phyloP scores from a whole-genome alignment of 2,888 invertebrate species.

The Gastrophysa polygoni region DNA sequence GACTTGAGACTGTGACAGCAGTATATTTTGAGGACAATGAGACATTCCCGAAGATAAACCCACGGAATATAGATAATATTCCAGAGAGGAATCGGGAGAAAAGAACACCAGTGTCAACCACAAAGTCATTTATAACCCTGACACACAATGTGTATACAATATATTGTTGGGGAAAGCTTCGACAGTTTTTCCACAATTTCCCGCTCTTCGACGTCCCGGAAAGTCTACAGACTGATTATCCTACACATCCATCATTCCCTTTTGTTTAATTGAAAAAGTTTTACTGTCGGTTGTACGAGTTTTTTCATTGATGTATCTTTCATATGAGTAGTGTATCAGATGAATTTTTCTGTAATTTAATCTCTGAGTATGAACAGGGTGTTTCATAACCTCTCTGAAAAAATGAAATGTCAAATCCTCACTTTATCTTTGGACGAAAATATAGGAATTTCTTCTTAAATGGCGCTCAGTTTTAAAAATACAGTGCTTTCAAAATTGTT shows the following conservation, averaged over 20 bases:
- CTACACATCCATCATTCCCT: conserved; percentile 3
- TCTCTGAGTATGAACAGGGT: too few relatives aligned
- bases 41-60: conserved; percentile 4
- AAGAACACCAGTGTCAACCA: not conserved
- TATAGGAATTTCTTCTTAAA: too few relatives aligned
- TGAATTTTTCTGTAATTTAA: too few relatives aligned
- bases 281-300: too few relatives aligned
- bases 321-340: too few relatives aligned
- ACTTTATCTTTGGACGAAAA: too few relatives aligned
- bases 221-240: conserved; percentile 4
- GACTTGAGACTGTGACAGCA: too few relatives aligned
- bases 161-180: conserved; percentile 4
- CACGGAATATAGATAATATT: conserved; percentile 7
- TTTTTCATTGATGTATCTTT: too few relatives aligned
- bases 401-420: too few relatives aligned
- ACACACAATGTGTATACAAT: conserved; percentile 3
- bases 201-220: not conserved
- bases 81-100: conserved; percentile 2
- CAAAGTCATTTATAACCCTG: conserved; percentile 9
- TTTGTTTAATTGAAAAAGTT: not conserved
- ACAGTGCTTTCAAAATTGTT: too few relatives aligned
- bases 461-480: too few relatives aligned
- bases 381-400: too few relatives aligned
- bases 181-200: conserved; percentile 10
- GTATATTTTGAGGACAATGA: not conserved